Conservation (phyloP, 1,140 invertebrate genomes). For the Hydropsyche tenuis region DNA sequence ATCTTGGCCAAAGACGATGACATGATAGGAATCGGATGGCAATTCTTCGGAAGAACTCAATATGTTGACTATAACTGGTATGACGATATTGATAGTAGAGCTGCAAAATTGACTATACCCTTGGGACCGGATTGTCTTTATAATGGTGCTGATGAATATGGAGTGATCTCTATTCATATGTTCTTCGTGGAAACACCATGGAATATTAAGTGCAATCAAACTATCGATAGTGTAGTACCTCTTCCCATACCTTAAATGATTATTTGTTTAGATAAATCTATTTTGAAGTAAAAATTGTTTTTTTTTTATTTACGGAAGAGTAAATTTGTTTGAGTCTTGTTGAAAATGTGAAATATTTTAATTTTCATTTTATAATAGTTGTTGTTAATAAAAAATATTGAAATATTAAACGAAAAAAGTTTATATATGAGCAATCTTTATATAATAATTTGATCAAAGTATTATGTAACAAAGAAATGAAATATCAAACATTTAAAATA, state of each 20-base stretch:
- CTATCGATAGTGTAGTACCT: constrained; percentile 44
- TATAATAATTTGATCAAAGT: no score
- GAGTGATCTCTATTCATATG: constrained; percentile 55
- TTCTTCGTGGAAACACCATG: constrained; percentile 55
- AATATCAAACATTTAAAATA: no score
- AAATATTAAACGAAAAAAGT: no score
- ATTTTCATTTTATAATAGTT: no score
- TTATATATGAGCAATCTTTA: no score
- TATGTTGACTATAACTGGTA: constrained; percentile 44
- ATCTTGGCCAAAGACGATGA: constrained; percentile 40
- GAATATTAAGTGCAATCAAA: constrained; percentile 43
- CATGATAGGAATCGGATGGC: constrained; percentile 45
- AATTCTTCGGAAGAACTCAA: constrained; percentile 42
- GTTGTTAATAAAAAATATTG: no score
- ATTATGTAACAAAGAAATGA: no score
- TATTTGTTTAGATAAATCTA: background rate
- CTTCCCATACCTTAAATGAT: background rate
- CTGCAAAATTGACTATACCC: constrained; percentile 30
- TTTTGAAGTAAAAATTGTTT: background rate
- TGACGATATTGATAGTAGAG: constrained; percentile 31
- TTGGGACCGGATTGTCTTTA: constrained; percentile 52
- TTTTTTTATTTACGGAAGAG: no score
- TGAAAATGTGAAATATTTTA: no score
- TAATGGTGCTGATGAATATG: constrained; percentile 50
- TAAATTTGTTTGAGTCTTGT: no score